These are phyloP conservation scores for Lethrus apterus DNA, from an alignment of 1,140 invertebrate species.

Conservation along the genomic window DNA sequence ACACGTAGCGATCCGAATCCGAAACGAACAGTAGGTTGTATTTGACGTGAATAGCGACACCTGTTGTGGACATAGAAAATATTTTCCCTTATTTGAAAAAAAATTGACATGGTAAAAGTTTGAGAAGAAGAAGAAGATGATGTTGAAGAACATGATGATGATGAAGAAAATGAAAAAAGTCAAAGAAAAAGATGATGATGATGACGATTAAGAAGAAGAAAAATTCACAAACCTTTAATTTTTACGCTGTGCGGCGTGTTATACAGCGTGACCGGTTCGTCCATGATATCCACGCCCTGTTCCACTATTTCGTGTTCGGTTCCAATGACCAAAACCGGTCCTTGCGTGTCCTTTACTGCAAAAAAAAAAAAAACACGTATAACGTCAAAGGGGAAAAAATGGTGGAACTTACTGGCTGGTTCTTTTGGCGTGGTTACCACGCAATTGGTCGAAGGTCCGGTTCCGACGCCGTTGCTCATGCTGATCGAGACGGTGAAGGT, in stretches of 20 bases:
- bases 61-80: too few species aligned
- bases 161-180: too few species aligned
- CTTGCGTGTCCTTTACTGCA: constrained; percentile 49
- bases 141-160: too few species aligned
- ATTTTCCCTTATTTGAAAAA: too few species aligned
- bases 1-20: constrained; percentile 56
- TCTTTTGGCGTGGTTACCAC: constrained; percentile 58
- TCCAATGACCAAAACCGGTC: constrained; percentile 65
- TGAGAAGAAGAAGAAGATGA: too few species aligned
- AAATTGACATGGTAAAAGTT: too few species aligned
- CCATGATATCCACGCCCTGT: constrained; percentile 59
- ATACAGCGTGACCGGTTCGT: constrained; percentile 52
- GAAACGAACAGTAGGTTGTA: constrained; percentile 66
- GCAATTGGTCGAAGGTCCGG: constrained; percentile 60
- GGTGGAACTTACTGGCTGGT: constrained; percentile 48
- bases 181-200: too few species aligned
- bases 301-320: constrained; percentile 59
- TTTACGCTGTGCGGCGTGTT: constrained; percentile 16
- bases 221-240: constrained; percentile 36
- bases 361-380: constrained; percentile 14
- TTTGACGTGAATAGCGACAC: constrained; percentile 65
- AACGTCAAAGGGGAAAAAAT: constrained; percentile 1
- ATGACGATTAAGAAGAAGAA: not conserved
- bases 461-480: constrained; percentile 73
- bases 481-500: constrained; percentile 70